Evolutionary conservation across 2,113 vertebrate genomes (phyloP).

Genomic region (Marcusenius ussheri): DNA sequence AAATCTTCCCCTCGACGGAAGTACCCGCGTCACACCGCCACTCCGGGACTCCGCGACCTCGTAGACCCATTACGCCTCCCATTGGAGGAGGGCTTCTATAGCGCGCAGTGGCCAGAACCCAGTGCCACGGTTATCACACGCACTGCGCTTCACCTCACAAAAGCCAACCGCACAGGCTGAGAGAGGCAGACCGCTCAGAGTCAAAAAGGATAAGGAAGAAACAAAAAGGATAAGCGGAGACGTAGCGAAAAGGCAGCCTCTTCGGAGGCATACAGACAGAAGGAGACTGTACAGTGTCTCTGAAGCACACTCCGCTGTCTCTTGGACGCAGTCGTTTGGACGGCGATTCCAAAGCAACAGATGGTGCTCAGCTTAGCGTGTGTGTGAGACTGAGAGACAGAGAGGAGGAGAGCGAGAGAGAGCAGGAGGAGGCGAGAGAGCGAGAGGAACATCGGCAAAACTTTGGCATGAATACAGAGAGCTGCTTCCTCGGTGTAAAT

Average conservation of each 20-base stretch:
- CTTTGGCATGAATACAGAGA: conserved; percentile 57
- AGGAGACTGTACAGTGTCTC: not conserved
- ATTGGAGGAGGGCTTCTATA: not conserved
- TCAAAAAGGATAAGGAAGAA: not conserved
- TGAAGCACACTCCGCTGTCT: not conserved
- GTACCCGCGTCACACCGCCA: not conserved
- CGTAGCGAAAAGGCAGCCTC: not conserved
- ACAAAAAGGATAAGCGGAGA: not conserved
- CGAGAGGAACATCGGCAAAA: conserved; percentile 15
- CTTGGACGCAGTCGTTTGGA: not conserved
- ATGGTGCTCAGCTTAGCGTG: conserved; percentile 5
- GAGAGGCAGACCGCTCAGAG: not conserved
- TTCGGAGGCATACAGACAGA: not conserved
- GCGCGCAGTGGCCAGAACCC: not conserved
- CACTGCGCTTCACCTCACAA: not conserved
- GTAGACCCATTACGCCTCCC: not conserved
- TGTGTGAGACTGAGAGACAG: conserved; percentile 11
- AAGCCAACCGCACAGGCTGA: not conserved
- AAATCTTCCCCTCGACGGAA: not conserved
- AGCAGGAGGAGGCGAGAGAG: conserved; percentile 9
- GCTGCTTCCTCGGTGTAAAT: conserved; percentile 33
- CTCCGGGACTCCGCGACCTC: not conserved
- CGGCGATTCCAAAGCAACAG: conserved; percentile 17
- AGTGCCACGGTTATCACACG: not conserved
- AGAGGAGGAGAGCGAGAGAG: conserved; percentile 12